These are phyloP conservation scores for Apis florea DNA, from an alignment of 1,140 invertebrate species.

Conservation along the genomic window DNA sequence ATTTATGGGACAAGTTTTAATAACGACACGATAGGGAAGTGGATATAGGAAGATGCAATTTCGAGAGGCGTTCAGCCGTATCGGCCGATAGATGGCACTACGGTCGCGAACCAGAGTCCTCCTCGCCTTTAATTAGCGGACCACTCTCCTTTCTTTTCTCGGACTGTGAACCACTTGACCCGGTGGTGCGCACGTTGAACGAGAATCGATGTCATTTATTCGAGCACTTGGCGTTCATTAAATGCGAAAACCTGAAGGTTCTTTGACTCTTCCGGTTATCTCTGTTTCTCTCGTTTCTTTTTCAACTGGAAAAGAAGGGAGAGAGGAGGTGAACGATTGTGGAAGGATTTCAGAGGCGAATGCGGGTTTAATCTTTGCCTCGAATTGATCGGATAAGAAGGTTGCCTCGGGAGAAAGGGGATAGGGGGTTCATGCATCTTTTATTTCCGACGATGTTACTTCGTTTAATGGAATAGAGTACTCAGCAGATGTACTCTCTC, in stretches of 20 bases:
- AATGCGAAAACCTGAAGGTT: constrained; percentile 9
- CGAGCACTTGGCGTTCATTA: constrained; percentile 36
- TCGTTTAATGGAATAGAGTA: too few relatives aligned
- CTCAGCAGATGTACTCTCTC: too few relatives aligned
- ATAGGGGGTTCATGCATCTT: background rate
- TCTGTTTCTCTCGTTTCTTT: background rate
- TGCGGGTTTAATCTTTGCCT: background rate
- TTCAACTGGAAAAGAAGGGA: background rate
- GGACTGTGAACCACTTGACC: constrained; percentile 34
- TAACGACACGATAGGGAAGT: background rate
- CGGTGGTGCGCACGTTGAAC: constrained; percentile 21
- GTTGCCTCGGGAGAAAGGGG: background rate
- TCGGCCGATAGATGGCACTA: background rate
- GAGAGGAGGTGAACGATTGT: background rate
- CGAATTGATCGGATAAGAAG: background rate
- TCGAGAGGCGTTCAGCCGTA: constrained; percentile 10
- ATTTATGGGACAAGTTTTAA: constrained; percentile 20
- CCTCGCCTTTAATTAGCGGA: constrained; percentile 40
- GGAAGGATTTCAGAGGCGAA: background rate
- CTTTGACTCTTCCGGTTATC: background rate
- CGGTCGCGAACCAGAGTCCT: background rate
- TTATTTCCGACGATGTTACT: background rate
- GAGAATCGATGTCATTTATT: constrained; percentile 43
- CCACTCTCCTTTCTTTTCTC: background rate
- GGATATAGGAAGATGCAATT: constrained; percentile 15